phyloP scores from a whole-genome alignment of 2,797 vertebrate species.

The Ptychobarbus kaznakovi region DNA sequence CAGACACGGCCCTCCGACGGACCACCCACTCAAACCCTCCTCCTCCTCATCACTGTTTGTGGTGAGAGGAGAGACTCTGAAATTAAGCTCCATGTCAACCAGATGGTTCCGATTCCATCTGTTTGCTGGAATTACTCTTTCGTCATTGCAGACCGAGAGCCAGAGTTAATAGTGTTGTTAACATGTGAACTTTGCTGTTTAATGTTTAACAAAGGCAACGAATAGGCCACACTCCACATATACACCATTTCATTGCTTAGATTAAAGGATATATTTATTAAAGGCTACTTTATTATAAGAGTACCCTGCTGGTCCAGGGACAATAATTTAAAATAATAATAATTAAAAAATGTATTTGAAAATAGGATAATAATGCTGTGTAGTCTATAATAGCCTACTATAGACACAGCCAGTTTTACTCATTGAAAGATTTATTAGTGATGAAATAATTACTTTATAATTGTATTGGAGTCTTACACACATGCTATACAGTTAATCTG shows the following conservation, averaged over 20 bases:
- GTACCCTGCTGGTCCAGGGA: no score
- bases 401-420: no score
- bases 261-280: slow-evolving; percentile 33
- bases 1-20: slow-evolving; percentile 37
- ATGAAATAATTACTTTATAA: no score
- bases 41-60: slow-evolving; percentile 57
- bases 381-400: no score
- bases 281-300: no score
- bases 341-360: no score
- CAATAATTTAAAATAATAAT: no score
- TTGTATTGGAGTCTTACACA: no score
- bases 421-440: no score
- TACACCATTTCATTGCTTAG: slow-evolving; percentile 33
- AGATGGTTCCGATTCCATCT: slow-evolving; percentile 60
- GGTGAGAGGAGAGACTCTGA: slow-evolving; percentile 57
- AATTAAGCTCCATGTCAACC: slow-evolving; percentile 62
- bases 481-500: no score
- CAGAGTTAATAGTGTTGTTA: slow-evolving; percentile 57
- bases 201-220: slow-evolving; percentile 50
- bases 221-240: slow-evolving; percentile 34
- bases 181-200: slow-evolving; percentile 59
- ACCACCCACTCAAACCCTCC: slow-evolving; percentile 53
- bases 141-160: slow-evolving; percentile 54
- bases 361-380: no score
- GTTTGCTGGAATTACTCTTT: slow-evolving; percentile 56